Evolutionary conservation across 2,888 invertebrate species (phyloP).

Genomic region (Ceraclea dissimilis): DNA sequence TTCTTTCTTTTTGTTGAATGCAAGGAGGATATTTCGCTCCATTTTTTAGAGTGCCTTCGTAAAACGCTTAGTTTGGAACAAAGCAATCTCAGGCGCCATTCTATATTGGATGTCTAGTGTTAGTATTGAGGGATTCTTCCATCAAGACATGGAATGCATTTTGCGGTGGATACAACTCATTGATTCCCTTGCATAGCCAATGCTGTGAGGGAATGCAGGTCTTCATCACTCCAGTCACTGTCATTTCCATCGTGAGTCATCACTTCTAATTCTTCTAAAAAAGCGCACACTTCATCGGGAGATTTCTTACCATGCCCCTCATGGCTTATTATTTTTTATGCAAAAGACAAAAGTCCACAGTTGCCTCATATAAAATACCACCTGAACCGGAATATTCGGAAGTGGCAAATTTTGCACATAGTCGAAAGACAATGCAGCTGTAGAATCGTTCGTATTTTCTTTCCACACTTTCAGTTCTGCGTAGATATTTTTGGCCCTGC

Average conservation of each 20-base stretch:
- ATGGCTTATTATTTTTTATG: not conserved
- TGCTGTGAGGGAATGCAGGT: too few species aligned
- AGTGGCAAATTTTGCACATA: not conserved
- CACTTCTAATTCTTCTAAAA: not conserved
- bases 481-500: not conserved
- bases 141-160: conserved; percentile 48
- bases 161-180: conserved; percentile 72
- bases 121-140: conserved; percentile 41
- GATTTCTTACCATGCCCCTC: not conserved
- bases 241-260: too few species aligned
- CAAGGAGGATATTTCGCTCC: conserved; percentile 27
- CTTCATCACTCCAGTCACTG: too few species aligned
- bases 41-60: conserved; percentile 47
- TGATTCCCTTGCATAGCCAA: conserved; percentile 62
- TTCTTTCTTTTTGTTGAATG: too few species aligned
- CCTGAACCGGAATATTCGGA: not conserved
- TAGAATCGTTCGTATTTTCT: not conserved
- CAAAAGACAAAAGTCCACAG: not conserved
- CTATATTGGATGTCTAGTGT: conserved; percentile 68
- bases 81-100: conserved; percentile 75
- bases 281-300: not conserved
- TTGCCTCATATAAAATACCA: not conserved
- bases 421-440: not conserved
- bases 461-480: not conserved
- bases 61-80: conserved; percentile 70